Base-by-base conservation (phyloP, 2,888 invertebrate genomes). In the Hirtodrosophila duncani region DNA sequence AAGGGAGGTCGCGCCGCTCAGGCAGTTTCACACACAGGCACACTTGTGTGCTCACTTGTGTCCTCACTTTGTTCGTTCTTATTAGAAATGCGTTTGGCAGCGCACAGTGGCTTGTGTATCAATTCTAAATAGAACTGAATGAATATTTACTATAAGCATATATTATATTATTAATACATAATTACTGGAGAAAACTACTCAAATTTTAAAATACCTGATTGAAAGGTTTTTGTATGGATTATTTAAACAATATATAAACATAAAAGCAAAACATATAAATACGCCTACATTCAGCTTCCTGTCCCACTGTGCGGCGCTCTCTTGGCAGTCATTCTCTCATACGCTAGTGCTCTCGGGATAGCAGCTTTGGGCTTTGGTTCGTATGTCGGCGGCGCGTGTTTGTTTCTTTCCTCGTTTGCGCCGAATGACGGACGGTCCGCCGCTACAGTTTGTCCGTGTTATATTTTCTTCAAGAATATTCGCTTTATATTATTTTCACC, bases 401-500 rank as follows among this genome's bases (percentile, higher is more conserved):
- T 55, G 78, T 70, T 72, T 72, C 72, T 78, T 78, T 78, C 78
- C 72, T 72, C 72, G 72, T 70, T 78, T 74, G 70, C 67, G 63
- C 72, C 71, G 75, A 63, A 71, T 63, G 71, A 67, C 67, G 74
- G n/a, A 74, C 61, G 58, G 79, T 77, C 78, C 81, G 70, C 78
- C 81, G 61, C 64, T 60, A 70, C 44, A 55, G 46, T 66, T 71
- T 67, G 71, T 71, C 75, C 77, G 72, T 77, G 72, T 58, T 77
- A 63, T 60, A 51, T 62, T 55, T 74, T 77, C 67, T 70, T 63
- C 31, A 51, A 77, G 38, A 49, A n/a, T n/a, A 56, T 57, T 56
- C 50, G 50, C 26, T 58, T 55, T 55, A 68, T 63, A 75, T 66
- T 60, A 66, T 58, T 63, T 71, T 71, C 11, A 50, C 51, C 43